Base-by-base conservation (phyloP, 2,113 vertebrate species). In the Lichenostomus cassidix region DNA sequence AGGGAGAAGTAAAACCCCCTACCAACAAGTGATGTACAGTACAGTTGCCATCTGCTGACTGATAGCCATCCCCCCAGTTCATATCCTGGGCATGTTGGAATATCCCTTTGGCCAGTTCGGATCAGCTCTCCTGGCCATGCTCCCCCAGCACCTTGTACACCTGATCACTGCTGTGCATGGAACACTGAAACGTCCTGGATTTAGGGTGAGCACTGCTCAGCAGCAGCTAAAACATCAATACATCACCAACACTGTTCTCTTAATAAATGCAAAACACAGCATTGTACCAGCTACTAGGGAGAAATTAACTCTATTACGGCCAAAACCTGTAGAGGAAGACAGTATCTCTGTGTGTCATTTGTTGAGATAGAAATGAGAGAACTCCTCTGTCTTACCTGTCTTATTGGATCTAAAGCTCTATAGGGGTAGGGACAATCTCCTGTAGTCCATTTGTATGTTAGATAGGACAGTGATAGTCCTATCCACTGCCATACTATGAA, bases 381-480 rank as follows among this genome's bases (percentile, higher is more conserved):
- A 50, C 25, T 35, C 46, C 24, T 37, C 65, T 87, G 23, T 21
- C 13, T 68, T 29, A 4, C 58, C 27, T n/a, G n/a, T 86, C 10
- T 68, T 47, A 33, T 0, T 46, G 14, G 4, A 27, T 55, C 22
- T 29, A 33, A 53, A 73, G 16, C 37, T 31, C n/a, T 42, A 0
- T 24, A 27, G 44, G 33, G 14, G 9, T 63, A 39, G 23, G 24
- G 10, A 17, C 49, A 47, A 13, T 81, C 20, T 60, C 18, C 27
- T 67, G 0, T 41, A n/a, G 16, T 71, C 28, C 10, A 14, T 50
- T 25, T 79, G 10, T 70, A 8, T 0, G 0, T 9, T 37, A 50
- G 27, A 31, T 55, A 44, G 22, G 44, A 42, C 11, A 71, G 24
- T 62, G 41, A 47, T 53, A 88, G 16, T 62, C 33, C 19, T 58